Percentiles rank a stretch among this genome's conserved stretches.
phyloP scores from a whole-genome alignment of 2,888 invertebrate genomes.

The Amiota communis region DNA sequence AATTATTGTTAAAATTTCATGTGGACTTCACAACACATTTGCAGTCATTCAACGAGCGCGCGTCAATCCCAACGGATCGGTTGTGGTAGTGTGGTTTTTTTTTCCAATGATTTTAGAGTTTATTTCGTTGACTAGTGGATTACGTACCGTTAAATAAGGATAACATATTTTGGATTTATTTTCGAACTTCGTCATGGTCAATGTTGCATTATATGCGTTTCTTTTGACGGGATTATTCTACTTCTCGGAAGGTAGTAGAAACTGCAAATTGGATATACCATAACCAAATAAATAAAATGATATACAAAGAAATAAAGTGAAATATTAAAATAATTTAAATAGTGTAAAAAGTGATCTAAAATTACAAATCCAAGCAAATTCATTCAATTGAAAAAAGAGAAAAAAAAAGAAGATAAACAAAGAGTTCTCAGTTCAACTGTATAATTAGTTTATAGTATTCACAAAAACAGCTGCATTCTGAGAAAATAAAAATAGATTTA shows the following conservation, averaged over 20 bases:
- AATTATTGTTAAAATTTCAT: conserved; percentile 60
- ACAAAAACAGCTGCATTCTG: too few species aligned
- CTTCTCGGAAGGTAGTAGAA: conserved; percentile 69
- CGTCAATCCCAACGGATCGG: conserved; percentile 53
- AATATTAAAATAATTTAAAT: too few species aligned
- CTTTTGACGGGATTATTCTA: conserved; percentile 65
- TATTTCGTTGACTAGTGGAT: conserved; percentile 37
- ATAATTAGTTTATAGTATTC: too few species aligned
- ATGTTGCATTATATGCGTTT: conserved; percentile 49
- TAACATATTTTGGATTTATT: conserved; percentile 29
- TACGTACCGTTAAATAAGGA: conserved; percentile 34
- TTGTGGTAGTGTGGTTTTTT: conserved; percentile 24
- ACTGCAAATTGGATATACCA: too few species aligned
- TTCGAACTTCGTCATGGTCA: conserved; percentile 48
- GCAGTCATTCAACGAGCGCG: conserved; percentile 59
- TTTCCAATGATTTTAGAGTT: conserved; percentile 40
- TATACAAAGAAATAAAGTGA: too few species aligned
- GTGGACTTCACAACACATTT: conserved; percentile 42
- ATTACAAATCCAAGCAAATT: too few species aligned
- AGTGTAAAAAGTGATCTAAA: too few species aligned
- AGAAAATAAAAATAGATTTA: too few species aligned
- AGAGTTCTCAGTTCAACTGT: too few species aligned
- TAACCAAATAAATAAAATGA: too few species aligned
- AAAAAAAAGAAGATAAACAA: too few species aligned
- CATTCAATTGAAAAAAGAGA: too few species aligned